Base-by-base conservation (phyloP, 2,888 invertebrate genomes). In the Lissonota sp. region DNA sequence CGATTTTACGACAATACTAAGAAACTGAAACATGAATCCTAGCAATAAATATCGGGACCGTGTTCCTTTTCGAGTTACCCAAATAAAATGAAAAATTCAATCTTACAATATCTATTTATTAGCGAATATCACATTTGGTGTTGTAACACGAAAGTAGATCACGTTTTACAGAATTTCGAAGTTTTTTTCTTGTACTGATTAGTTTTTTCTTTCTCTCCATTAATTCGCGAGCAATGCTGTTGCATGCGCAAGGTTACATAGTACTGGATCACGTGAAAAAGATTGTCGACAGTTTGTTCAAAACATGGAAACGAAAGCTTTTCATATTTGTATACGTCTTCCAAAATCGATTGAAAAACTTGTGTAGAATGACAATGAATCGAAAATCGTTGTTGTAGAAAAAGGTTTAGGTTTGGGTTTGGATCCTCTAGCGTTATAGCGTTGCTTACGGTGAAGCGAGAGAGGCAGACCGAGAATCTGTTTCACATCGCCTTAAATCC, bases 171-270 rank as follows among this genome's bases (percentile, higher is more conserved):
- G 8, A 39, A 39, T 46, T 70, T 70, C 4, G 71, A 8, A 39
- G 12, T 72, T 37, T 70, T 64, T 46, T 72, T 78, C 10, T 12
- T 6, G 6, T 16, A 1, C 57, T 63, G 78, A 55, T 71, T 71
- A 0, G 40, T 55, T 63, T 71, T 70, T 14, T 46, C n/a, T 78
- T 72, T 58, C 57, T 71, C 70, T 49, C 63, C 6, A 49, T 78
- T 72, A 14, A 72, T 37, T 6, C 64, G 63, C 37, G 62, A 62
- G 53, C 78, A 75, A 44, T 78, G 75, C 10, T 79, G 74, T 44
- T 72, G 79, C 79, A 79, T 82, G 5, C 82, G 69, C 62, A 55
- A 55, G 5, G 49, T 46, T n/a, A 76, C 67, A 16, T 62, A 82
- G 55, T 12, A 55, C 69, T 75, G 75, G 6, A 63, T 71, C 14